Base-by-base conservation (phyloP, 2,888 invertebrate genomes). In the Cephus spinipes region DNA sequence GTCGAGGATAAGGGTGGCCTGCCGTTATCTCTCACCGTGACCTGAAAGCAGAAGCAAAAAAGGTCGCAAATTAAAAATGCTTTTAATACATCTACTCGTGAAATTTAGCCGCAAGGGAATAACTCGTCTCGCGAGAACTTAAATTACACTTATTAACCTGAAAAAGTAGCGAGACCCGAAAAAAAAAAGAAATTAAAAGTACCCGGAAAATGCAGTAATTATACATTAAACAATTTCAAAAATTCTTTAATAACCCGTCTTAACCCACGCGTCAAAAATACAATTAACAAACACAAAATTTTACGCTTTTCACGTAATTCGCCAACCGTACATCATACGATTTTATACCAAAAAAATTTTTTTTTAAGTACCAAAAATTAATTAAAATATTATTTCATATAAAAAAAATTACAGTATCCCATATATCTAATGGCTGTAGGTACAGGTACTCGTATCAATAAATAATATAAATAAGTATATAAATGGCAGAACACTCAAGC, bases 1-100 rank as follows among this genome's bases (percentile, higher is more conserved):
- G 96, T 95, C 73, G 96, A 96, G 71, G 95, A 94, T 84, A 97
- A 93, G 82, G 94, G 92, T 11, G 96, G 96, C 15, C 90, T 92
- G 12, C 95, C 97, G 88, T 96, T 96, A 92, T 98, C 98, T 77
- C 94, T 94, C 82, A 97, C 96, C 80, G 94, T 93, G 81, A 95
- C 93, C 95, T 95, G 88, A 68, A 91, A 89, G 78, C 76, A 75
- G 81, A 76, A 75, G 82, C 3, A 73, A 75, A 35, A 35, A 77
- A 68, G 68, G 23, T 55, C 23, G 55, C 55, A 55, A 23, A 55
- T 55, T 55, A 4, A 68, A 69, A 55, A 68, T 69, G 31, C 55
- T 71, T 32, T 73, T 73, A 73, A 34, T 73, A 31, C 35, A 73
- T 35, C n/a, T 23, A 34, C n/a, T n/a, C n/a, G 23, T 34, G 35